Evolutionary conservation across 2,888 invertebrate genomes (phyloP), one percentile per base, ranked within the genome.

Genomic region (Sipha maydis): DNA sequence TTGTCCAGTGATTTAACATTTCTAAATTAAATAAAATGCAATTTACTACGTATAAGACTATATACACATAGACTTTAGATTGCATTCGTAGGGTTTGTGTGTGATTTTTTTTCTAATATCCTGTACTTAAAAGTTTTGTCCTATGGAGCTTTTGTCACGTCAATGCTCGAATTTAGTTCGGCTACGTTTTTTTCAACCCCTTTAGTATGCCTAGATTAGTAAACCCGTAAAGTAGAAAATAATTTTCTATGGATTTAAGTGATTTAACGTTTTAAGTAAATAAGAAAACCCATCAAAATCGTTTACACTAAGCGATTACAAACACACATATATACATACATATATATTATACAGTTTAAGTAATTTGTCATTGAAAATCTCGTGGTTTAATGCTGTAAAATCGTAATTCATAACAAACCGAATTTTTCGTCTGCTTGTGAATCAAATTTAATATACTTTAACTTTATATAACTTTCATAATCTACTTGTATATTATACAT

Each of bases 1-100:
- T 69, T 28, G 67, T 69, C 67, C 31, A 5, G 69, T 48, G 71
- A 73, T 73, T 83, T 31, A 83, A 83, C 83, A 34, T 71, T 83
- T 54, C 54, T 17, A 71, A 73, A 83, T 71, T 71, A 83, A 83
- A 83, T 83, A 83, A 83, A 69, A 83, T 71, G 48, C 71, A 54
- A 83, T 71, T 83, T 83, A 83, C 71, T 48, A 34, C 28, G 69
- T 25, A 82, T 8, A 25, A 41, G 11, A 14, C 82, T 56, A 8
- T 56, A 56, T 38, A 82, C 17, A 17, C 3, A 69, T 21, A 14
- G 71, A 83, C 71, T 17, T 54, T 48, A 41, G 54, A 73, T 83
- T 71, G 21, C 54, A 17, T 73, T 83, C 71, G 71, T n/a, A 19
- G 54, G 25, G 17, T 73, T 73, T 34, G 5, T 2, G 14, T 31